Evolutionary conservation across 2,888 invertebrate species (phyloP).

Genomic region (Oscheius sp.): DNA sequence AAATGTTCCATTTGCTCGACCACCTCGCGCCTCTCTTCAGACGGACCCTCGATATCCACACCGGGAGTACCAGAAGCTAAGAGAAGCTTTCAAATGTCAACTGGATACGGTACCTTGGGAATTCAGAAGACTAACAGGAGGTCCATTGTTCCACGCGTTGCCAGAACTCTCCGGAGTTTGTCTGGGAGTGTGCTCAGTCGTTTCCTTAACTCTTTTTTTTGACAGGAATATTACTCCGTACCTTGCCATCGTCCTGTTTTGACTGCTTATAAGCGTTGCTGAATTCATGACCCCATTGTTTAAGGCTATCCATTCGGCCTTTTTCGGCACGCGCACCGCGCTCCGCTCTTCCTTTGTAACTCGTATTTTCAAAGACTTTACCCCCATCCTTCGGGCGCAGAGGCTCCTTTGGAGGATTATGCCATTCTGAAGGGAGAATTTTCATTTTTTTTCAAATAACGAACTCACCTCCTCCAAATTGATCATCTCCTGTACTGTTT

Average conservation of each 20-base stretch:
- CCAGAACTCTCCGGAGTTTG: constrained; percentile 24
- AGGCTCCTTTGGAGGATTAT: constrained; percentile 19
- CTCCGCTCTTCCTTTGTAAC: constrained; percentile 18
- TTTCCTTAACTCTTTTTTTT: neutral
- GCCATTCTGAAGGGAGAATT: constrained; percentile 20
- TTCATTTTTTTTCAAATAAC: too few relatives aligned
- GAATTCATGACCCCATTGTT: constrained; percentile 25
- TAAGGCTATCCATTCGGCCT: constrained; percentile 8
- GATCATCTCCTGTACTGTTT: constrained; percentile 21
- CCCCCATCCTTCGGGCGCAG: neutral
- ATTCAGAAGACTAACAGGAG: constrained; percentile 41
- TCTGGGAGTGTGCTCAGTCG: neutral
- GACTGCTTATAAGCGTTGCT: constrained; percentile 9
- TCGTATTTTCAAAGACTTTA: constrained; percentile 22
- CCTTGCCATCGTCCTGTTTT: constrained; percentile 2
- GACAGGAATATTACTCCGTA: constrained; percentile 13
- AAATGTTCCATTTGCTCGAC: constrained; percentile 1
- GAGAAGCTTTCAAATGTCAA: neutral
- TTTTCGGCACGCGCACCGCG: neutral
- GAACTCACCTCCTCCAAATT: constrained; percentile 35
- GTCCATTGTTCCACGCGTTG: constrained; percentile 54
- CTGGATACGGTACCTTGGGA: constrained; percentile 13
- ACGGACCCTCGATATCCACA: neutral
- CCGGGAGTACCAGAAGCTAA: constrained; percentile 2
- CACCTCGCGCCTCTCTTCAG: constrained; percentile 14